phyloP scores from a whole-genome alignment of 2,888 invertebrate species.

The Leptinotarsa tumamoca region DNA sequence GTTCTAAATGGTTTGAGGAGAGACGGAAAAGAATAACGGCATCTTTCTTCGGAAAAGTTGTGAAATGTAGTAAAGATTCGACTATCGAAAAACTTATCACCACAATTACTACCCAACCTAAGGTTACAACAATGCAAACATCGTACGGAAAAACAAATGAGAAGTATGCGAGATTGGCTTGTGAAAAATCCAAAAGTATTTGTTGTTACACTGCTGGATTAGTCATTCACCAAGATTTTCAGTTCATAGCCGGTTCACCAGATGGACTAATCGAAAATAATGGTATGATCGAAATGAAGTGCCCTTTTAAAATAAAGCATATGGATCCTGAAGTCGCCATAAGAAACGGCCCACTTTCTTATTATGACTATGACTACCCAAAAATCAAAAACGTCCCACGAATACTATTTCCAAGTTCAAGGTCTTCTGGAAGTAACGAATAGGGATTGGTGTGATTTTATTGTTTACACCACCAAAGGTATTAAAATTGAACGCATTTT shows the following conservation, averaged over 20 bases:
- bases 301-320: conserved; percentile 15
- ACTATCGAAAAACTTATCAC: neutral
- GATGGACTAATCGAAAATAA: conserved; percentile 32
- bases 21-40: neutral
- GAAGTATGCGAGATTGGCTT: neutral
- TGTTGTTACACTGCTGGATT: neutral
- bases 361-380: neutral
- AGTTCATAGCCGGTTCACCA: conserved; percentile 29
- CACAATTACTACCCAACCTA: neutral
- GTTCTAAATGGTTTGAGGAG: neutral
- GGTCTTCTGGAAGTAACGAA: conserved; percentile 31
- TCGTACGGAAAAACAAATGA: neutral
- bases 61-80: neutral
- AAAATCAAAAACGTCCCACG: conserved; percentile 26
- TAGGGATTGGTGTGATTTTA: conserved; percentile 28
- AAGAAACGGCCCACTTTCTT: neutral
- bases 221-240: conserved; percentile 2
- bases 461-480: conserved; percentile 23
- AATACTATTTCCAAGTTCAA: conserved; percentile 35
- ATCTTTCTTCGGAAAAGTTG: neutral
- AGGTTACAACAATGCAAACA: neutral
- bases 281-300: conserved; percentile 33
- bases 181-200: neutral
- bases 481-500: neutral
- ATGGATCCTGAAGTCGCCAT: neutral